Base-by-base conservation (phyloP, 2,888 invertebrate genomes). In the Agrochola lychnidis region DNA sequence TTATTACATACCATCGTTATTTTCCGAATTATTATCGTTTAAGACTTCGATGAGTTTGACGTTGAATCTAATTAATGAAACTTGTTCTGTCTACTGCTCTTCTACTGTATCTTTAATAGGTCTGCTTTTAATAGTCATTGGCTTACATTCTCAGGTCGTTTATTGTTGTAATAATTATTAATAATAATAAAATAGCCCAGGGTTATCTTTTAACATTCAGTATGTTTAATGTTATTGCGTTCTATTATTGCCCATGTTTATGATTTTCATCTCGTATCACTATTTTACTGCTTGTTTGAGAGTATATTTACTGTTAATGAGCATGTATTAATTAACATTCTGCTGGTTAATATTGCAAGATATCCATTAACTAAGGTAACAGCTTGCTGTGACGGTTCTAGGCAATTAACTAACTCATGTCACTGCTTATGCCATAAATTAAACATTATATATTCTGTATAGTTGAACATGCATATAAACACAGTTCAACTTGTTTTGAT, bases 291-390 rank as follows among this genome's bases (percentile, higher is more conserved):
- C 62, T 61, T 62, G 63, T 84, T 84, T 82, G 45, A 48, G n/a
- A n/a, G 25, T 73, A 40, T 68, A 57, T 67, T 56, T 40, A 53
- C 4, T 25, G 57, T 40, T 72, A 70, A 56, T 74, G 25, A 66
- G n/a, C n/a, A 68, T 74, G 36, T 70, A n/a, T 22, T 70, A 82
- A 71, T 70, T 71, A 70, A n/a, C 25, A 36, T 42, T 42, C 25
- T 12, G 56, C 22, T 53, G 56, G 40, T 73, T 72, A 81, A 82
- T 82, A 81, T 74, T 66, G 59, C 57, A 81, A 77, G 82, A 66
- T 82, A 83, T 74, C 63, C 62, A 83, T 83, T 85, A 82, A 40
- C 51, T 57, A 36, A 57, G 42, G 83, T 30, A 83, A 73, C 83
- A 75, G 86, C 74, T 82, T 83, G 78, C 51, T 63, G 14, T 61